A percentile compares a stretch with the other conserved stretches of the same genome.
Evolutionary conservation across 2,888 invertebrate species (phyloP).

Genomic region (Automeris io): DNA sequence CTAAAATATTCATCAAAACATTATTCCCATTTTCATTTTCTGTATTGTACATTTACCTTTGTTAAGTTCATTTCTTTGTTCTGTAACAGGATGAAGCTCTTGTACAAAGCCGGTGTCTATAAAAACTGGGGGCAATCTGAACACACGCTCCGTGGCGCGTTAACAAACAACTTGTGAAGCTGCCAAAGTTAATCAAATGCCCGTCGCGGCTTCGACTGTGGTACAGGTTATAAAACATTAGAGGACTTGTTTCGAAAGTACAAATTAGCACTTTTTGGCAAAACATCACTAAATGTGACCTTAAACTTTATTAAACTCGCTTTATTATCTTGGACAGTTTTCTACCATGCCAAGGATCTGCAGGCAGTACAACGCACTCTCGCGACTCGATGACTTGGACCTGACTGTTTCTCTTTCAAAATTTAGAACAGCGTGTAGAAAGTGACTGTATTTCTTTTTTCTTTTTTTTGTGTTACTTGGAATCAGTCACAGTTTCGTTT

Average conservation of each 20-base stretch:
- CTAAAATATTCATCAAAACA: background rate
- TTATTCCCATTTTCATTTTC: background rate
- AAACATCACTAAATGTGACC: no score
- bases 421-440: no score
- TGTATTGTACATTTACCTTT: background rate
- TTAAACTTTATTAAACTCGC: no score
- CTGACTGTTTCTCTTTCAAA: no score
- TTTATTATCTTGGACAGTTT: no score
- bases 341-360: no score
- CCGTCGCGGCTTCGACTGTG: slow-evolving; percentile 14
- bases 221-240: slow-evolving; percentile 7
- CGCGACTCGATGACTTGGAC: no score
- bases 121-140: slow-evolving; percentile 6
- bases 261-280: slow-evolving; percentile 1
- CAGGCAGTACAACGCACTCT: no score
- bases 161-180: slow-evolving; percentile 18
- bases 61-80: background rate
- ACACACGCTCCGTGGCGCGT: slow-evolving; percentile 10
- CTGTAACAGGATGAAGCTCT: background rate
- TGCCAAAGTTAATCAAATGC: slow-evolving; percentile 30
- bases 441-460: no score
- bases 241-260: background rate
- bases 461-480: no score
- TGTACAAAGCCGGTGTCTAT: slow-evolving; percentile 6
- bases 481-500: no score